phyloP scores from a whole-genome alignment of 2,888 invertebrate species.

The Lymantria monacha region DNA sequence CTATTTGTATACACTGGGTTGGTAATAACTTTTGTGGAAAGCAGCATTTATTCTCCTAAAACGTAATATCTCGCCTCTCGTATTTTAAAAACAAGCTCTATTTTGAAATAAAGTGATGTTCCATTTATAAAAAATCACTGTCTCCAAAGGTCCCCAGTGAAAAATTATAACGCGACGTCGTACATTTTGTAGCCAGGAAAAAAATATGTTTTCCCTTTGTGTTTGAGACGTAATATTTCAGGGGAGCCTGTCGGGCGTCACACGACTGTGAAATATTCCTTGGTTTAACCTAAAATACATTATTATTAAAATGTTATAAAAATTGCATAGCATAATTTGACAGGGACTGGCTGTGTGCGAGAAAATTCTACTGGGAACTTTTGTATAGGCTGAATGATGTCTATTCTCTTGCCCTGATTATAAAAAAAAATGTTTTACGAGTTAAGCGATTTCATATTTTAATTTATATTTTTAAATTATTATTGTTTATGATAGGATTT shows the following conservation, averaged over 20 bases:
- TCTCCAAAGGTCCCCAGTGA: slow-evolving; percentile 51
- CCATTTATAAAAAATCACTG: slow-evolving; percentile 46
- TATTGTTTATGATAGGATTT: no score
- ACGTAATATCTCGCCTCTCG: background rate
- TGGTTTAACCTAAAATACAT: slow-evolving; percentile 35
- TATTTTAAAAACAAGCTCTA: slow-evolving; percentile 17
- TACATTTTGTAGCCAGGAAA: slow-evolving; percentile 42
- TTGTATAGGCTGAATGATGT: slow-evolving; percentile 19
- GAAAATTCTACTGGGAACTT: slow-evolving; percentile 9
- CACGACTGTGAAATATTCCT: slow-evolving; percentile 24
- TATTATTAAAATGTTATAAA: slow-evolving; percentile 34
- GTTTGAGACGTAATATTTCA: slow-evolving; percentile 54
- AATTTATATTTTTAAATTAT: background rate
- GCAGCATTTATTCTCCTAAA: background rate
- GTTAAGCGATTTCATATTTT: background rate
- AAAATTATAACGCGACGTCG: slow-evolving; percentile 53
- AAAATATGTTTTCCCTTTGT: slow-evolving; percentile 53
- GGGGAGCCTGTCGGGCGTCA: slow-evolving; percentile 26
- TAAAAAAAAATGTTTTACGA: slow-evolving; percentile 3
- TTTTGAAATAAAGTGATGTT: slow-evolving; percentile 30
- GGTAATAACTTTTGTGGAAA: background rate
- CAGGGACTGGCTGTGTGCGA: slow-evolving; percentile 33
- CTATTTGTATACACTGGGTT: background rate
- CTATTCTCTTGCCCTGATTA: slow-evolving; percentile 8
- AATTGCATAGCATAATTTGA: slow-evolving; percentile 36